These are phyloP conservation scores for Zhuqinia jingwanae DNA, from an alignment of 2,888 invertebrate species.

Conservation along the genomic window DNA sequence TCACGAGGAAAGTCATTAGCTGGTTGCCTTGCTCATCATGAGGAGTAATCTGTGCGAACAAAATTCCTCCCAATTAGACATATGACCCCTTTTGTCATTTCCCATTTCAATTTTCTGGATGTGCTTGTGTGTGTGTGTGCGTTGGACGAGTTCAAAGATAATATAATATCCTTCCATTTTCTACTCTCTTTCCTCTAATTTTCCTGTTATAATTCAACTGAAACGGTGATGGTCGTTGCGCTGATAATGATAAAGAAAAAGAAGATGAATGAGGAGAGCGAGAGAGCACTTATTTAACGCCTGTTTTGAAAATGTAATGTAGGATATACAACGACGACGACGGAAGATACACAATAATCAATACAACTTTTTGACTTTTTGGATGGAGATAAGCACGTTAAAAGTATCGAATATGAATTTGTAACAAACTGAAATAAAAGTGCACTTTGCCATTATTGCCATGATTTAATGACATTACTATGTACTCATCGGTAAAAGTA, in stretches of 20 bases:
- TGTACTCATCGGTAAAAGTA: not conserved
- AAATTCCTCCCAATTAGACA: constrained; percentile 79
- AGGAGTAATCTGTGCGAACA: constrained; percentile 77
- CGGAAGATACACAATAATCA: not conserved
- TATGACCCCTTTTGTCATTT: constrained; percentile 78
- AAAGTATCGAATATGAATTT: not conserved
- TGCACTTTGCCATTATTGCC: constrained; percentile 55
- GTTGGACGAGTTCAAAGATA: constrained; percentile 25
- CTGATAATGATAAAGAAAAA: constrained; percentile 25
- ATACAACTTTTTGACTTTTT: not conserved
- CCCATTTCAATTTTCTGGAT: constrained; percentile 67
- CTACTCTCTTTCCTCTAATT: constrained; percentile 57
- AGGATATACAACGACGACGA: constrained; percentile 6
- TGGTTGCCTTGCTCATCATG: constrained; percentile 62
- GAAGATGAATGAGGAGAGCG: constrained; percentile 46
- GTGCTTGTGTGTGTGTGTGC: no score
- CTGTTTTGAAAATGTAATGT: constrained; percentile 30
- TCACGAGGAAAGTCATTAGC: constrained; percentile 76
- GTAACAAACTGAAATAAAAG: constrained; percentile 5
- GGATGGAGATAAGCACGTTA: no score
- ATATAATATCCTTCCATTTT: constrained; percentile 21
- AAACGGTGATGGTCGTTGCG: constrained; percentile 47
- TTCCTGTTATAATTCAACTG: constrained; percentile 53
- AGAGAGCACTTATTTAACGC: constrained; percentile 53
- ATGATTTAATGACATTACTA: constrained; percentile 42